These are phyloP conservation scores for Xylota segnis DNA, from an alignment of 2,888 invertebrate species.

Conservation along the genomic window DNA sequence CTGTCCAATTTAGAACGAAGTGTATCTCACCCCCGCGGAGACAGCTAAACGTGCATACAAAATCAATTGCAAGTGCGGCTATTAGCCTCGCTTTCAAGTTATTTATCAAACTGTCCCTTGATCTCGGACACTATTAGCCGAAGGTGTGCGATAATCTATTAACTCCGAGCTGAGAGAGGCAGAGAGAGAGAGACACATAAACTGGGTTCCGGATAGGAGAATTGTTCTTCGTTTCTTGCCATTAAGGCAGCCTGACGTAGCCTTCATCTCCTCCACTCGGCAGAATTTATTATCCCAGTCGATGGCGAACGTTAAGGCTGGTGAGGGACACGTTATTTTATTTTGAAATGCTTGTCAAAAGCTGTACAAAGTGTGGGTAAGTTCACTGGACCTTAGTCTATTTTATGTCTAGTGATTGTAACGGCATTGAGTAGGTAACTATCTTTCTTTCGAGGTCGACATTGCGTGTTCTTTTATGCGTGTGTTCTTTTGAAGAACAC, in stretches of 20 bases:
- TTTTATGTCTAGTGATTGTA: conserved; percentile 52
- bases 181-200: conserved; percentile 35
- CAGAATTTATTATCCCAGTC: conserved; percentile 61
- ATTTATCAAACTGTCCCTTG: conserved; percentile 74
- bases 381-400: conserved; percentile 48
- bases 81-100: conserved; percentile 62
- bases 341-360: conserved; percentile 64
- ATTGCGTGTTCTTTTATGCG: conserved; percentile 38
- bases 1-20: conserved; percentile 50
- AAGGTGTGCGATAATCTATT: conserved; percentile 73
- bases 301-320: conserved; percentile 15
- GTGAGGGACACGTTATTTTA: conserved; percentile 42
- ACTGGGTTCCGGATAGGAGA: conserved; percentile 34
- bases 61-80: conserved; percentile 75
- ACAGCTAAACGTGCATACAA: conserved; percentile 68
- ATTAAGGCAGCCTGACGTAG: conserved; percentile 40
- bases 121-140: conserved; percentile 68
- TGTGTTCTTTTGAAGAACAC: conserved; percentile 32
- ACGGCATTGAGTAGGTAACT: conserved; percentile 47
- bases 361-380: conserved; percentile 60
- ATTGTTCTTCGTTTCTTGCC: conserved; percentile 43
- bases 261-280: conserved; percentile 49
- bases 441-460: conserved; percentile 11
- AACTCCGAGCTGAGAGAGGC: conserved; percentile 43
- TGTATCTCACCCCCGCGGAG: conserved; percentile 70